Evolutionary conservation across 2,797 vertebrate species (phyloP).

Genomic region (Agapornis canus): DNA sequence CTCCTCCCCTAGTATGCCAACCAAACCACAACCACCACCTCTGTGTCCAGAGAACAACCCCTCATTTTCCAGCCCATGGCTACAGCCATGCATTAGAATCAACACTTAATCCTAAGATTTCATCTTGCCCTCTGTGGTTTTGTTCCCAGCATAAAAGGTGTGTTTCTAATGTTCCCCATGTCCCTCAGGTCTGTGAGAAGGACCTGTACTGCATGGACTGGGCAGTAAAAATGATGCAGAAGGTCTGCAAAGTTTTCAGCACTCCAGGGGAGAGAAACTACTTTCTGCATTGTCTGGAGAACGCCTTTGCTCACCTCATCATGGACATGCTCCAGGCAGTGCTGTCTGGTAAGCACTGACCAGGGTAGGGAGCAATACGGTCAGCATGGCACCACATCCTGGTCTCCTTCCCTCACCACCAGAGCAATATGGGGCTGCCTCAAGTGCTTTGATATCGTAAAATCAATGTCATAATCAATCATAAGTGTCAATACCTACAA

Average conservation of each 20-base stretch:
- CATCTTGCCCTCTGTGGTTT: neutral
- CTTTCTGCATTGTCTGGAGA: constrained; percentile 87
- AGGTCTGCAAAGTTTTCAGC: constrained; percentile 82
- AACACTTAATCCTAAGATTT: rapidly evolving
- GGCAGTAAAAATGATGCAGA: constrained; percentile 87
- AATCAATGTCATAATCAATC: rapidly evolving
- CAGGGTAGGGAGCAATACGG: neutral
- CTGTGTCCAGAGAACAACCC: neutral
- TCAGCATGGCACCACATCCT: neutral
- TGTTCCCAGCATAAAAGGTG: rapidly evolving
- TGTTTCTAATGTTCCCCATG: neutral
- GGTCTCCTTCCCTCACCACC: neutral
- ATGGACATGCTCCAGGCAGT: constrained; percentile 81
- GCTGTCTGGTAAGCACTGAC: constrained; percentile 76
- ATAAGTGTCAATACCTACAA: neutral
- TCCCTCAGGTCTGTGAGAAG: constrained; percentile 88
- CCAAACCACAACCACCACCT: no score
- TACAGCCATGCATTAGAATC: neutral
- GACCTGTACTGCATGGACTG: constrained; percentile 89
- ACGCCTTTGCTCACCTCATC: constrained; percentile 79
- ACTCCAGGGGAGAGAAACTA: constrained; percentile 72
- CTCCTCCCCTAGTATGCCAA: rapidly evolving
- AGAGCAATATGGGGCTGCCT: neutral
- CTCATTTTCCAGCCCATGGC: neutral
- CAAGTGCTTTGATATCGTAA: rapidly evolving